phyloP scores from a whole-genome alignment of 1,140 invertebrate species.

The Drosophila watanabei region DNA sequence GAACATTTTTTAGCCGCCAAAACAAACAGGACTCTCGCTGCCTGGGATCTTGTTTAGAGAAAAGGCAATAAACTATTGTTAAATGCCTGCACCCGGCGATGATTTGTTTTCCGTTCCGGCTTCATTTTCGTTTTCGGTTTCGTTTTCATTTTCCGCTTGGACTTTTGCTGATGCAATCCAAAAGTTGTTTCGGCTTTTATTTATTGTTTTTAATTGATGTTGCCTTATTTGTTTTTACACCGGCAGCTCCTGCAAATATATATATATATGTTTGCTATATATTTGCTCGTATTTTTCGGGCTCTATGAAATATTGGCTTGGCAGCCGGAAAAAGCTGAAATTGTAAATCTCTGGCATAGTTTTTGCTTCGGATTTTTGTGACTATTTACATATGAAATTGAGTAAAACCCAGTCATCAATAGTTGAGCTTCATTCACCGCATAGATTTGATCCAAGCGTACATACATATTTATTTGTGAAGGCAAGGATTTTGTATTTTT shows the following conservation, averaged over 20 bases:
- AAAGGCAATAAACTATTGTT: constrained; percentile 58
- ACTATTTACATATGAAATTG: constrained; percentile 30
- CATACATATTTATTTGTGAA: background rate
- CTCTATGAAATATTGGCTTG: constrained; percentile 16
- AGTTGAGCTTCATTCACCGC: constrained; percentile 6
- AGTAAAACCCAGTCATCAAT: constrained; percentile 5
- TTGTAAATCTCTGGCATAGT: constrained; percentile 10
- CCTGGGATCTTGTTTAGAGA: constrained; percentile 40
- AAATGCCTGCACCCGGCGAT: constrained; percentile 30
- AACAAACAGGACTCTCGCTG: constrained; percentile 5
- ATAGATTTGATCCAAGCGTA: background rate
- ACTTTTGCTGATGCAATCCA: constrained; percentile 35
- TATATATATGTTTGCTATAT: constrained; percentile 1
- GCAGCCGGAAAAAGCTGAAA: constrained; percentile 18
- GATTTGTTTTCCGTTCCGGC: constrained; percentile 44
- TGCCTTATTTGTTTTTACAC: constrained; percentile 41
- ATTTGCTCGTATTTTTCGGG: constrained; percentile 6
- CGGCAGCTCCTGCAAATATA: constrained; percentile 1
- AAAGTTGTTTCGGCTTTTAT: constrained; percentile 42
- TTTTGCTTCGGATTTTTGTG: background rate
- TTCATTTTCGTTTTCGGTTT: constrained; percentile 26
- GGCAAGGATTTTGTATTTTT: background rate
- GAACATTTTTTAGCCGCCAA: constrained; percentile 15
- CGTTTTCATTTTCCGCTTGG: constrained; percentile 20
- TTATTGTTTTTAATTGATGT: constrained; percentile 58